Conservation (phyloP, 2,797 vertebrate species). For the Margarornis squamiger region DNA sequence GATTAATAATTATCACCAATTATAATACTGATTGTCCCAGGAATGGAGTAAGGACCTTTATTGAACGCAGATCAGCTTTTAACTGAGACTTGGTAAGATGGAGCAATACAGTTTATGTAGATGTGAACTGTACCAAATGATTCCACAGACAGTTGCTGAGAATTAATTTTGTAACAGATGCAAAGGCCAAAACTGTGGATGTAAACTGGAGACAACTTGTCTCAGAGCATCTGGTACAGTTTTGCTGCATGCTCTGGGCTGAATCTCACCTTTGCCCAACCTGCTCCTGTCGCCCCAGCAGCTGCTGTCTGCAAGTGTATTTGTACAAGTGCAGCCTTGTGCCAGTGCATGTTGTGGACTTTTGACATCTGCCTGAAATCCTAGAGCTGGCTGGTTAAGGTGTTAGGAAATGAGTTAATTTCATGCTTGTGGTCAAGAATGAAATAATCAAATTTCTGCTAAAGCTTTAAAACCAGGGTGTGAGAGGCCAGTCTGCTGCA, state of each 20-base stretch:
- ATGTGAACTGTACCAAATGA: neutral
- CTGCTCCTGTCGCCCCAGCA: neutral
- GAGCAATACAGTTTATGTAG: neutral
- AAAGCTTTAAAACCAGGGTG: neutral
- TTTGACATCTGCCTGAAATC: neutral
- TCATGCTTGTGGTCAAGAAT: slow-evolving; percentile 32
- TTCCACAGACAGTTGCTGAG: neutral
- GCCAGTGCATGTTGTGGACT: neutral
- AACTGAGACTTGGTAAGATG: neutral
- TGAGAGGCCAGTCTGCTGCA: neutral
- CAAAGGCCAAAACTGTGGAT: slow-evolving; percentile 8
- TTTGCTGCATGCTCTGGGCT: neutral
- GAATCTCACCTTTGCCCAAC: neutral
- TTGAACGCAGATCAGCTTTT: neutral
- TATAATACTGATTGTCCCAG: neutral
- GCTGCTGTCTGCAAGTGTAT: neutral
- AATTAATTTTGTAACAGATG: slow-evolving; percentile 9
- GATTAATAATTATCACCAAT: neutral
- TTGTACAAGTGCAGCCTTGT: neutral
- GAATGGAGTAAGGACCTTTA: neutral
- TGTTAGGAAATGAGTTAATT: slow-evolving; percentile 1
- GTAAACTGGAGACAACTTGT: neutral
- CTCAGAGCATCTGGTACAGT: slow-evolving; percentile 35
- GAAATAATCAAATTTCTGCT: slow-evolving; percentile 12
- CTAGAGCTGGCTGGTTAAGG: neutral